Evolutionary conservation across 2,113 vertebrate genomes (phyloP).

Genomic region (Anseranas semipalmata): DNA sequence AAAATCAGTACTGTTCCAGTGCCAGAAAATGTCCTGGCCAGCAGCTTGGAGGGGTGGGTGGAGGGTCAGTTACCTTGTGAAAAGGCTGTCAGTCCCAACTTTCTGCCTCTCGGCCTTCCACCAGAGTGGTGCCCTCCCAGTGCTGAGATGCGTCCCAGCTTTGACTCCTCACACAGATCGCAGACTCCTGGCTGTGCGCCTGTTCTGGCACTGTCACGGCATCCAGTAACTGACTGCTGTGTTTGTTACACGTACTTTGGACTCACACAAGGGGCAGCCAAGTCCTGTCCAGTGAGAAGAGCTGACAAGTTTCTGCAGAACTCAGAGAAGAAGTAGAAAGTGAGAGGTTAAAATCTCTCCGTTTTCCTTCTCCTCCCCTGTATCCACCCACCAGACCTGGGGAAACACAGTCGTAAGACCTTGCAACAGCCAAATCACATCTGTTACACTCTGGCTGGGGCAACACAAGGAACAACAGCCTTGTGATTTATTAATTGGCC

Average conservation of each 20-base stretch:
- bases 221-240: not conserved
- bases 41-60: not conserved
- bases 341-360: not conserved
- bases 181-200: rapidly evolving
- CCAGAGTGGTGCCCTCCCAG: not conserved
- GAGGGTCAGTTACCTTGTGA: not conserved
- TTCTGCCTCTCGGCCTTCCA: not conserved
- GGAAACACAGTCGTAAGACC: not conserved
- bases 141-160: not conserved
- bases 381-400: not conserved
- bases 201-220: not conserved
- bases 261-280: not conserved
- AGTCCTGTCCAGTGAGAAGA: not conserved
- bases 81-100: not conserved
- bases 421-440: not conserved
- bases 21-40: not conserved
- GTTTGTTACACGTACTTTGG: not conserved
- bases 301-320: not conserved
- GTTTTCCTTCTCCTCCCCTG: not conserved
- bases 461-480: not conserved
- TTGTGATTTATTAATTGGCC: not conserved
- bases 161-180: not conserved
- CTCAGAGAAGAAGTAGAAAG: not conserved
- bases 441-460: not conserved
- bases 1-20: not conserved